phyloP scores from a whole-genome alignment of 2,113 vertebrate genomes.

The Leucopternis melanops region DNA sequence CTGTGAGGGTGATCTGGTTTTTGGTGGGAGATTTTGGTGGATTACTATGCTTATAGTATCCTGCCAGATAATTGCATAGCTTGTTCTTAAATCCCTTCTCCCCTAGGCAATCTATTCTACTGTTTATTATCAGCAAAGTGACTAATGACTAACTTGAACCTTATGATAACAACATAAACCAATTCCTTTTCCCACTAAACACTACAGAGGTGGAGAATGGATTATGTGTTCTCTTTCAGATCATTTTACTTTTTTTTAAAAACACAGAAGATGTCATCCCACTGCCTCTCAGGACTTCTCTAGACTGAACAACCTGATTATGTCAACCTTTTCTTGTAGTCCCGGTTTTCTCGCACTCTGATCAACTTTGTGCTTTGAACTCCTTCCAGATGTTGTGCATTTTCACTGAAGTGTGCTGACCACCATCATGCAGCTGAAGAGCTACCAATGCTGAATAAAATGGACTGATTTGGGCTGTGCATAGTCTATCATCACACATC shows the following conservation, averaged over 20 bases:
- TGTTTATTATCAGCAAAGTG: neutral
- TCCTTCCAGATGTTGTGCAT: neutral
- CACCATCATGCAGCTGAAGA: neutral
- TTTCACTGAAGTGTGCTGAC: neutral
- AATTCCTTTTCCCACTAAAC: neutral
- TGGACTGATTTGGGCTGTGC: neutral
- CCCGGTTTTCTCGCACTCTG: fast-evolving
- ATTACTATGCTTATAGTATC: neutral
- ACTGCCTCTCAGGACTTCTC: neutral
- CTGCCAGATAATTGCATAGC: neutral
- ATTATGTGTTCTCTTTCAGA: neutral
- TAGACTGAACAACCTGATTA: neutral
- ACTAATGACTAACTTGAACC: neutral
- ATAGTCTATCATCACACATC: neutral
- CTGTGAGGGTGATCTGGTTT: neutral
- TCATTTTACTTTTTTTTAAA: neutral
- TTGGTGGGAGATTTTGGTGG: neutral
- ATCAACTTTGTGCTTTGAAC: neutral
- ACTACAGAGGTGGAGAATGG: fast-evolving
- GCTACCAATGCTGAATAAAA: neutral
- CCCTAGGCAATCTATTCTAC: neutral
- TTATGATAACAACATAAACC: neutral
- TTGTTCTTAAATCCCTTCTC: neutral
- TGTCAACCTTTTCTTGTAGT: neutral
- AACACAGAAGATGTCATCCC: neutral